Base-by-base conservation (phyloP, 2,113 vertebrate genomes). In the Corythoichthys intestinalis region DNA sequence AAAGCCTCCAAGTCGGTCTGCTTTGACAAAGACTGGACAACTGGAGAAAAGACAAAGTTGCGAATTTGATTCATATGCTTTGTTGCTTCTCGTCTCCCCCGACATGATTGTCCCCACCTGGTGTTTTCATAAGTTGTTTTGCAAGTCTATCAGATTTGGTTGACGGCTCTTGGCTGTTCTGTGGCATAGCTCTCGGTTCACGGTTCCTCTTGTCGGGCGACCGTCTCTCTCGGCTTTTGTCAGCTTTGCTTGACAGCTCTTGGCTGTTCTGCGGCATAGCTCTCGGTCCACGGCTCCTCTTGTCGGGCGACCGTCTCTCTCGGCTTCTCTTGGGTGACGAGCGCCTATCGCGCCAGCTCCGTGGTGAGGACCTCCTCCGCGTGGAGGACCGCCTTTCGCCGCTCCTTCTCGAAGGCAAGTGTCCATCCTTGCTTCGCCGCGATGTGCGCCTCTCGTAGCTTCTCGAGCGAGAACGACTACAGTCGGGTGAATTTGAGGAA, bases 1-100 rank as follows among this genome's bases (percentile, higher is more conserved):
- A 90, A 14, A 0, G 74, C 65, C 38, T 82, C 79, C 39, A 91
- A 53, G 12, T 85, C 73, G 2, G 81, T 37, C 13, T 65, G 48
- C 17, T 69, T 64, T 5, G 87, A 75, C 37, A 82, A 46, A 46
- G 82, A 86, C 46, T 86, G 68, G 12, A 83, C 74, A 54, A 44
- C 83, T 90, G 56, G 6, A 63, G 5, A 74, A 4, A 50, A 75
- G 10, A 73, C 0, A 17, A 28, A 65, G 39, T 34, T 1, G 12
- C 56, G 4, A 67, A 53, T 1, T 35, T 39, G 17, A 44, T 44
- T 44, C 11, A 15, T 41, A 4, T 7, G 5, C 54, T 12, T 28
- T 34, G 14, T n/a, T 63, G 2, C 10, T 3, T 20, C 4, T 2
- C 46, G 0, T 0, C 2, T 68, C 12, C 58, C 6, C 7, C 49